A percentile compares a stretch with the other conserved stretches of the same genome.
Evolutionary conservation across 2,888 invertebrate genomes (phyloP).

Genomic region (Idaea biselata): DNA sequence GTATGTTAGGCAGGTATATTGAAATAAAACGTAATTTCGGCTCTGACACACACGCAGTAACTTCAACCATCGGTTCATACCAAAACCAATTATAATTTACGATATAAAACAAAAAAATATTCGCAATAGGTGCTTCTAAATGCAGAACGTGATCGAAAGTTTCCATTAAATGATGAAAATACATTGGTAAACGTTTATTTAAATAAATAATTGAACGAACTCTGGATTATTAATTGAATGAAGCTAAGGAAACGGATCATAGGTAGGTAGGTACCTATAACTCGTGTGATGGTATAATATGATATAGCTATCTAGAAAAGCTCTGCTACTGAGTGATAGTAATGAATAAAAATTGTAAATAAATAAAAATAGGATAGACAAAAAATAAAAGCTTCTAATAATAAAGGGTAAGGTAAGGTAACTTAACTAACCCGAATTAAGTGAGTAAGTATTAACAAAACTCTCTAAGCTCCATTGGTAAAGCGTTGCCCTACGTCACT

Average conservation of each 20-base stretch:
- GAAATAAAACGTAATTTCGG: conserved; percentile 48
- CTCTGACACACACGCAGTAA: conserved; percentile 56
- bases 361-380: too few species aligned
- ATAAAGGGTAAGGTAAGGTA: background rate
- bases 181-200: background rate
- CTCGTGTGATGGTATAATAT: too few species aligned
- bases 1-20: conserved; percentile 35
- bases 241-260: too few species aligned
- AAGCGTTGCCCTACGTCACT: background rate
- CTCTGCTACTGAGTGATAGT: too few species aligned
- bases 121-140: background rate
- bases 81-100: conserved; percentile 45
- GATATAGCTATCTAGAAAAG: too few species aligned
- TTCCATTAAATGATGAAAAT: background rate
- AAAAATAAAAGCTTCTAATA: background rate
- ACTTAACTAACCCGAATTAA: background rate
- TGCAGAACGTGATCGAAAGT: background rate
- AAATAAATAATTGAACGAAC: too few species aligned
- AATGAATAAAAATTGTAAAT: too few species aligned
- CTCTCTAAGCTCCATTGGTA: background rate
- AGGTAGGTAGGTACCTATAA: too few species aligned
- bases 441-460: background rate
- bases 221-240: too few species aligned
- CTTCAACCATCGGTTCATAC: conserved; percentile 38
- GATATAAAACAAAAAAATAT: conserved; percentile 36